A percentile compares a stretch with the other conserved stretches of the same genome.
Conservation (phyloP, 2,888 invertebrate species). For the Clitarchus hookeri region DNA sequence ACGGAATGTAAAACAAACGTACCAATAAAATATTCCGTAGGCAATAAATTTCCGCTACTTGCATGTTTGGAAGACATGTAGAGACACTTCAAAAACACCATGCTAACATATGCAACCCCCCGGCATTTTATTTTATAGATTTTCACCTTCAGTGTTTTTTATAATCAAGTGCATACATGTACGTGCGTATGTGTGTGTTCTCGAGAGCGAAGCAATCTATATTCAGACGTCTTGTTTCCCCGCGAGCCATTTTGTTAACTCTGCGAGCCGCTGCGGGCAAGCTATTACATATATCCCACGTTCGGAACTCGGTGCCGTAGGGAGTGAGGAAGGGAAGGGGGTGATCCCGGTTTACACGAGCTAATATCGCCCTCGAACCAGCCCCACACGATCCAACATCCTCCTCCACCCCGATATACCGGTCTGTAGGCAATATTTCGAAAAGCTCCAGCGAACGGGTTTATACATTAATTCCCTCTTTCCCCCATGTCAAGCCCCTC, state of each 20-base stretch:
- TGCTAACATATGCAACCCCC: background rate
- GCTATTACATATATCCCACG: background rate
- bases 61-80: background rate
- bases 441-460: background rate
- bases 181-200: background rate
- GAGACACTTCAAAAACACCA: background rate
- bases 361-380: background rate
- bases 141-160: background rate
- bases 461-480: slow-evolving; percentile 14
- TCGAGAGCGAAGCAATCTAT: background rate
- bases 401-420: background rate
- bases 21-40: background rate
- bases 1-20: no score
- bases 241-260: background rate
- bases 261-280: background rate
- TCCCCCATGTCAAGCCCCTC: background rate
- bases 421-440: background rate
- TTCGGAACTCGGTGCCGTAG: background rate
- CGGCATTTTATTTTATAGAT: background rate
- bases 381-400: background rate
- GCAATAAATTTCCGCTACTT: no score
- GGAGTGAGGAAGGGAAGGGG: background rate
- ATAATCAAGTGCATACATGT: background rate
- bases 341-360: background rate
- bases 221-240: slow-evolving; percentile 7